Evolutionary conservation across 37 sponge, comb jelly and placozoan genomes (phyloP).

Genomic region (Dysidea cf. avara): DNA sequence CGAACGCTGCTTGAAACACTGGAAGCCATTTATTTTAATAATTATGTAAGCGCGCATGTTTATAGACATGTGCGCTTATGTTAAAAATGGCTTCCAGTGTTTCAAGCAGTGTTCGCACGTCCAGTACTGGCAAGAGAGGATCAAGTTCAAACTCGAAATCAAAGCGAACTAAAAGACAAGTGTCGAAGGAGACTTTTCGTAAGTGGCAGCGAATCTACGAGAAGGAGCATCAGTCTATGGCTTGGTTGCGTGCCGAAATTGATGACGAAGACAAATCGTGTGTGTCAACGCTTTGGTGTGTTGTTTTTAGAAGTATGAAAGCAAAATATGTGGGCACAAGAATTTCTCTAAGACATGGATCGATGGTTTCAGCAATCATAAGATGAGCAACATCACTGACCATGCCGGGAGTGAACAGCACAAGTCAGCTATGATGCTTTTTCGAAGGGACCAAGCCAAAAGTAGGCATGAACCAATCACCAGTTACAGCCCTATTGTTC

Average conservation of each 20-base stretch:
- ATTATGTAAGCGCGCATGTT: too few species aligned
- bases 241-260: slow-evolving; percentile 49
- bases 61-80: too few species aligned
- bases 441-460: slow-evolving; percentile 26
- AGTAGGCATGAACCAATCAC: slow-evolving; percentile 6
- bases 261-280: not conserved
- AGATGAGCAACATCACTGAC: slow-evolving; percentile 55
- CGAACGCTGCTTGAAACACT: too few species aligned
- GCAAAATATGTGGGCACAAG: slow-evolving; percentile 28
- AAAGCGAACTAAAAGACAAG: slow-evolving; percentile 12
- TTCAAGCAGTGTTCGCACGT: too few species aligned
- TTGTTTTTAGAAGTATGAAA: slow-evolving; percentile 32
- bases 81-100: too few species aligned
- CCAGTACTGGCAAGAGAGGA: too few species aligned
- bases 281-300: slow-evolving; percentile 55
- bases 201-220: slow-evolving; percentile 53
- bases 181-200: slow-evolving; percentile 29
- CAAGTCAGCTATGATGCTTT: slow-evolving; percentile 30
- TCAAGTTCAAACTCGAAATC: too few species aligned
- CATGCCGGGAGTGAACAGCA: slow-evolving; percentile 56
- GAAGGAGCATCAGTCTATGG: slow-evolving; percentile 15
- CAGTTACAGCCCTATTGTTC: slow-evolving; percentile 40
- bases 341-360: slow-evolving; percentile 62
- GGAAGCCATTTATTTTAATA: too few species aligned
- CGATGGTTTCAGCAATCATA: slow-evolving; percentile 56